Evolutionary conservation across 1,140 invertebrate genomes (phyloP).

Genomic region (Mycetomoellerius zeteki): DNA sequence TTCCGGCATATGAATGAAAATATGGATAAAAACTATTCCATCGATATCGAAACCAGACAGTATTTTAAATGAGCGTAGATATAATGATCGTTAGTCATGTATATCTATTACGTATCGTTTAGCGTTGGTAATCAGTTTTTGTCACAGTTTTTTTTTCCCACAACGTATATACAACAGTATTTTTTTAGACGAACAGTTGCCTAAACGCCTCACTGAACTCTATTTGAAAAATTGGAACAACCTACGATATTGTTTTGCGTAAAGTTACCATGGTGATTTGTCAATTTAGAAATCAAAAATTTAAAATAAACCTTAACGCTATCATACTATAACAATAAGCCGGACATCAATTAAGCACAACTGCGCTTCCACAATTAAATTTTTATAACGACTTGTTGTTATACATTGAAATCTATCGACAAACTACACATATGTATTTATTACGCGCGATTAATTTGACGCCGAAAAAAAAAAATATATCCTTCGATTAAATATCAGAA

Average conservation of each 20-base stretch:
- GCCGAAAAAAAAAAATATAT: background rate
- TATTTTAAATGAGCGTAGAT: constrained; percentile 62
- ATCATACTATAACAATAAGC: background rate
- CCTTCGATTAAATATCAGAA: constrained; percentile 31
- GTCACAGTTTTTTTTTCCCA: background rate
- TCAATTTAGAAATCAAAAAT: background rate
- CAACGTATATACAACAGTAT: background rate
- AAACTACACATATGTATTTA: constrained; percentile 11
- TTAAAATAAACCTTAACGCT: background rate
- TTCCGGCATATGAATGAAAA: constrained; percentile 19
- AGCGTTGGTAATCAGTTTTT: constrained; percentile 14
- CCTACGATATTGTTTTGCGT: background rate
- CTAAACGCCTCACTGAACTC: background rate
- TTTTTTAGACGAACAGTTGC: background rate
- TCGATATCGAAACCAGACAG: constrained; percentile 58
- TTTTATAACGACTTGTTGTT: constrained; percentile 35
- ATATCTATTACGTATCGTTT: constrained; percentile 40
- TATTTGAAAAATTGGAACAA: background rate
- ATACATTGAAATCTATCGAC: constrained; percentile 32
- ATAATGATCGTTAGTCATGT: constrained; percentile 48
- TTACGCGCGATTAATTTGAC: constrained; percentile 25
- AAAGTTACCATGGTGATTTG: background rate
- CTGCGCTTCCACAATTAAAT: constrained; percentile 54
- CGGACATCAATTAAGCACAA: constrained; percentile 40
- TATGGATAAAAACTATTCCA: constrained; percentile 34